A percentile compares a stretch with the other conserved stretches of the same genome.
Evolutionary conservation across 1,140 invertebrate species (phyloP).

Genomic region (Sycophila sp.): DNA sequence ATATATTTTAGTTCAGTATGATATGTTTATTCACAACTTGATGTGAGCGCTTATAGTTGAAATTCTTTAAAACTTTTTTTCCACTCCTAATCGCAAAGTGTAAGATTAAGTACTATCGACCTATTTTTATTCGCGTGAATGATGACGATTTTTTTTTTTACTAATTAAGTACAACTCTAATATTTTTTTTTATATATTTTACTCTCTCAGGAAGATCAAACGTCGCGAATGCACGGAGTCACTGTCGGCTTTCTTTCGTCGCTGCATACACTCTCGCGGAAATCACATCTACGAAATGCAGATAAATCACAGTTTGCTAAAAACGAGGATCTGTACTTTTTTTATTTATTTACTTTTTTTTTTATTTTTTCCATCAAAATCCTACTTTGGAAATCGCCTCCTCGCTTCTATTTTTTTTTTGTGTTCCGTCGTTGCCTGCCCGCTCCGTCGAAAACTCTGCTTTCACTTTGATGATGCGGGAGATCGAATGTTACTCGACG

Average conservation of each 20-base stretch:
- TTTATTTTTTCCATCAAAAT: too few relatives aligned
- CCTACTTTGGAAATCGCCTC: too few relatives aligned
- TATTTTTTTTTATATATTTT: slow-evolving; percentile 16
- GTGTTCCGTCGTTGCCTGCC: too few relatives aligned
- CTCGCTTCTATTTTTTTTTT: too few relatives aligned
- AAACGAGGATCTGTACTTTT: too few relatives aligned
- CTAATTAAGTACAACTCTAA: slow-evolving; percentile 54
- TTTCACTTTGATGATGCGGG: too few relatives aligned
- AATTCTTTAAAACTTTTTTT: slow-evolving; percentile 44
- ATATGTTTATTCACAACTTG: slow-evolving; percentile 68
- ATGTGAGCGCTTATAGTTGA: slow-evolving; percentile 65
- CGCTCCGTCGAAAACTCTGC: too few relatives aligned
- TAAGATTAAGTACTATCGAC: slow-evolving; percentile 46
- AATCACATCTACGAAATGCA: neutral
- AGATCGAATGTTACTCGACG: too few relatives aligned
- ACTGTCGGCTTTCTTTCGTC: neutral
- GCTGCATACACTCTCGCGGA: neutral
- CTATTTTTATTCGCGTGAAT: slow-evolving; percentile 42
- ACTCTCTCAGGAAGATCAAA: slow-evolving; percentile 43
- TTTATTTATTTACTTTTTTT: too few relatives aligned
- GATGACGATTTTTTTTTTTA: slow-evolving; percentile 47
- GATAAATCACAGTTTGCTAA: slow-evolving; percentile 19
- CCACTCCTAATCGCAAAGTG: slow-evolving; percentile 16
- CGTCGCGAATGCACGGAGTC: slow-evolving; percentile 1
- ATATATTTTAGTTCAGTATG: slow-evolving; percentile 65